Percentiles rank a stretch among this genome's conserved stretches.
phyloP scores from a whole-genome alignment of 2,113 vertebrate genomes.

The Atractosteus spatula region DNA sequence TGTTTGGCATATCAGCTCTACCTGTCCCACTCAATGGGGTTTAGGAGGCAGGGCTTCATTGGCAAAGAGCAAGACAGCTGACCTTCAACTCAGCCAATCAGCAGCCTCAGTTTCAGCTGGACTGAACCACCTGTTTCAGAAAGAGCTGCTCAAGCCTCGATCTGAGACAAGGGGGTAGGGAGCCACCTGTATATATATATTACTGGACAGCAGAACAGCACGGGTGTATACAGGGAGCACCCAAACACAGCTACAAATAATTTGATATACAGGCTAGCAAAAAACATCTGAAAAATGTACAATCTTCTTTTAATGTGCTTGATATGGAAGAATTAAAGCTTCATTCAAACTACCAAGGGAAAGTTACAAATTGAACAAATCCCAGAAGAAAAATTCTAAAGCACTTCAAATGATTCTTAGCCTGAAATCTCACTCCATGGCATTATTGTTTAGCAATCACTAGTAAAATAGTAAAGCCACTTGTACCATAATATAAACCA shows the following conservation, averaged over 20 bases:
- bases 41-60: conserved; percentile 64
- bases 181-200: conserved; percentile 23
- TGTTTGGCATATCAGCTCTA: conserved; percentile 60
- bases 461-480: no score
- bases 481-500: no score
- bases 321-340: conserved; percentile 31
- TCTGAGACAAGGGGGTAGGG: conserved; percentile 28
- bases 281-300: conserved; percentile 16
- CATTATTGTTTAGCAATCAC: no score
- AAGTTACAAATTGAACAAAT: no score
- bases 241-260: conserved; percentile 27
- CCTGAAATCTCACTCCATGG: no score
- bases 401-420: no score
- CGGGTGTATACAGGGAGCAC: conserved; percentile 25
- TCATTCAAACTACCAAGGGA: background rate
- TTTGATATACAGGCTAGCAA: conserved; percentile 12
- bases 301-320: conserved; percentile 11
- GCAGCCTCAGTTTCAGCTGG: conserved; percentile 31
- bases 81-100: conserved; percentile 34
- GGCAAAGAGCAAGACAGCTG: conserved; percentile 33
- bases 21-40: conserved; percentile 52
- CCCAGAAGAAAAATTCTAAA: no score
- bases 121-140: conserved; percentile 32
- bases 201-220: conserved; percentile 5
- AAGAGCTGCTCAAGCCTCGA: conserved; percentile 74